These are phyloP conservation scores for Paedocypris sp. DNA, from an alignment of 2,113 vertebrate species.

Conservation along the genomic window DNA sequence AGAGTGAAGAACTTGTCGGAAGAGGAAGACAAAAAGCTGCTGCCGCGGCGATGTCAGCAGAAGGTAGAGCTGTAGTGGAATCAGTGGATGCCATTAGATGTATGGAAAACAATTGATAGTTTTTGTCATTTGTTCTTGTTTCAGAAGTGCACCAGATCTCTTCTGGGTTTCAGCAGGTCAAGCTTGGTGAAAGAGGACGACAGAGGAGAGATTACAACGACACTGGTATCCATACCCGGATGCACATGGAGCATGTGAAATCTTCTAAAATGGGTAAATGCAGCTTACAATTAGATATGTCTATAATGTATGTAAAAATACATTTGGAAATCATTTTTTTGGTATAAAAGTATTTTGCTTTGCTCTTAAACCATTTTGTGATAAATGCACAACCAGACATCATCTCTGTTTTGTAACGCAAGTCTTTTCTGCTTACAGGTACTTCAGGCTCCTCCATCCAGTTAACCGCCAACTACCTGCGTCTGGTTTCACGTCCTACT, in stretches of 20 bases:
- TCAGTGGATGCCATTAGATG: no score
- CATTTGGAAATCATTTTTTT: no score
- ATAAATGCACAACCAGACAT: no score
- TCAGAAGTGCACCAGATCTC: slow-evolving; percentile 67
- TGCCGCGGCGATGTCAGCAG: slow-evolving; percentile 29
- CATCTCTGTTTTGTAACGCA: no score
- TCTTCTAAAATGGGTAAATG: slow-evolving; percentile 68
- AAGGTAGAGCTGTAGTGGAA: slow-evolving; percentile 47
- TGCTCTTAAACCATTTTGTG: no score
- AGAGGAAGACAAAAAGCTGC: slow-evolving; percentile 58
- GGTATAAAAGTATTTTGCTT: no score
- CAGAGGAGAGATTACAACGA: slow-evolving; percentile 77
- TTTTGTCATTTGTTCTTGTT: background rate
- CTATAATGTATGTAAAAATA: no score
- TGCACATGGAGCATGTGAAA: slow-evolving; percentile 76
- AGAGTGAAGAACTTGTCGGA: slow-evolving; percentile 49
- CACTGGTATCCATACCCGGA: slow-evolving; percentile 72
- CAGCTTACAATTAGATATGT: no score
- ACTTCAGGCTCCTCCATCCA: slow-evolving; percentile 60
- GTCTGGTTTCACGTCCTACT: slow-evolving; percentile 73
- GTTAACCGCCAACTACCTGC: slow-evolving; percentile 74
- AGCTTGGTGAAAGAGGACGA: slow-evolving; percentile 75
- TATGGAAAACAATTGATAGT: no score
- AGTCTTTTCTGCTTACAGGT: no score
- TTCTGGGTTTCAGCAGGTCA: slow-evolving; percentile 76